These are phyloP conservation scores for Phenganax marumi DNA, from an alignment of 92 coral and sea anemone genomes.

Conservation along the genomic window DNA sequence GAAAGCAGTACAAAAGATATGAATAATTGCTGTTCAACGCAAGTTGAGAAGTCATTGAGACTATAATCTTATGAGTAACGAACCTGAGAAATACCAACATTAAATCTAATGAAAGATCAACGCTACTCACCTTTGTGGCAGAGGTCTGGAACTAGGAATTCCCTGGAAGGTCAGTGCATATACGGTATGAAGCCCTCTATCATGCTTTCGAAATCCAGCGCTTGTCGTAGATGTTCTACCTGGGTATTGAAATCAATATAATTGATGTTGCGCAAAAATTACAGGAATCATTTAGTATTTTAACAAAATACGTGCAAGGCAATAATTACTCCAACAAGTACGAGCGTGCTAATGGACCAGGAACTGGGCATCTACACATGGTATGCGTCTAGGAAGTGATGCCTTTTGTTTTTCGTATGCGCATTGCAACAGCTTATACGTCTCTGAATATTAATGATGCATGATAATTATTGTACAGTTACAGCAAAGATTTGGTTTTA, in stretches of 20 bases:
- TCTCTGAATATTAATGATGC: too few relatives aligned
- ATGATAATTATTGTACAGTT: too few relatives aligned
- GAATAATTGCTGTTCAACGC: neutral
- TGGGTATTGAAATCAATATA: neutral
- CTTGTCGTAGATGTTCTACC: slow-evolving; percentile 17
- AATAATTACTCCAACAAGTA: too few relatives aligned
- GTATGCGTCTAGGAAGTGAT: too few relatives aligned
- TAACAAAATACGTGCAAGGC: too few relatives aligned
- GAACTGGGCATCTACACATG: too few relatives aligned
- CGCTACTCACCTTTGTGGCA: slow-evolving; percentile 30
- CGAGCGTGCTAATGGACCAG: too few relatives aligned
- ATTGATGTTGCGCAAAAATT: too few relatives aligned
- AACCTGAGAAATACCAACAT: neutral
- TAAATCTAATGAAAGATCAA: neutral
- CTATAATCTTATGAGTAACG: neutral
- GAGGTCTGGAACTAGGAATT: slow-evolving; percentile 32
- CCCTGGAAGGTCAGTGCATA: slow-evolving; percentile 31
- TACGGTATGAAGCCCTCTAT: slow-evolving; percentile 20
- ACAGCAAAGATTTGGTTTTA: too few relatives aligned
- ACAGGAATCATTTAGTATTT: too few relatives aligned
- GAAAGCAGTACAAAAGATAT: neutral
- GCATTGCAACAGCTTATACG: too few relatives aligned
- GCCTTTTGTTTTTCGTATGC: too few relatives aligned
- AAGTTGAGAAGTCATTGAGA: neutral
- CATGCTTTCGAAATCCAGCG: slow-evolving; percentile 2